Conservation (phyloP, 1,140 invertebrate species). For the Hylyphantes graminicola region DNA sequence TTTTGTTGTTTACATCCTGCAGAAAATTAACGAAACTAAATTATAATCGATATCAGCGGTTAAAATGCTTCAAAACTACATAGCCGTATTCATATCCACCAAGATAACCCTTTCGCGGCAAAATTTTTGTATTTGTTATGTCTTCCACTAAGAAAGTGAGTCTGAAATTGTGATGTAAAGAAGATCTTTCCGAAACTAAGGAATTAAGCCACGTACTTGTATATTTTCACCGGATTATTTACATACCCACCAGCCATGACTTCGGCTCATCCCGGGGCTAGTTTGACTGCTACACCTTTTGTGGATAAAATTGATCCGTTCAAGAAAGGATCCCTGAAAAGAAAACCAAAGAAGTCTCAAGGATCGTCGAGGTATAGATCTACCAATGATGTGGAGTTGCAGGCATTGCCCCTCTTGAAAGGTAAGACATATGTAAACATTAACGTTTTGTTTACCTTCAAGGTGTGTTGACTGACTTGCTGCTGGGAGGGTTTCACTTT, state of each 20-base stretch:
- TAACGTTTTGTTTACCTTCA: too few species aligned
- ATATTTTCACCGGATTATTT: slow-evolving; percentile 42
- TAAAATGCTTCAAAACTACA: slow-evolving; percentile 47
- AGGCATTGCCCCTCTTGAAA: slow-evolving; percentile 86
- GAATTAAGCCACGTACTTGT: slow-evolving; percentile 41
- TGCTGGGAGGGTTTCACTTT: too few species aligned
- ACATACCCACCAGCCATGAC: slow-evolving; percentile 42
- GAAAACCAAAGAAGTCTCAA: slow-evolving; percentile 92
- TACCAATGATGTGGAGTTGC: slow-evolving; percentile 88
- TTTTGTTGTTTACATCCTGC: slow-evolving; percentile 10
- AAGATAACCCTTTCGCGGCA: slow-evolving; percentile 12
- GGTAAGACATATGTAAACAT: slow-evolving; percentile 71
- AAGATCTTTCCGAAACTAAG: slow-evolving; percentile 45
- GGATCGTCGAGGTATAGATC: slow-evolving; percentile 90
- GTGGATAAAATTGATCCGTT: slow-evolving; percentile 95
- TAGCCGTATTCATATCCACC: slow-evolving; percentile 16
- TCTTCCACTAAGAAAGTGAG: slow-evolving; percentile 44
- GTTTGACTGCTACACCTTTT: slow-evolving; percentile 70
- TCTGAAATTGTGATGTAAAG: slow-evolving; percentile 50
- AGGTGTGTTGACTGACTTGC: too few species aligned
- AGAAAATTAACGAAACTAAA: slow-evolving; percentile 43
- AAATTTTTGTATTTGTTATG: slow-evolving; percentile 41
- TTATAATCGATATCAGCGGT: slow-evolving; percentile 55
- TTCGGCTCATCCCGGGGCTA: slow-evolving; percentile 52
- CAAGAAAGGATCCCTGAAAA: slow-evolving; percentile 89